These are phyloP conservation scores for Micronycteris hirsuta DNA, from an alignment of 2,113 vertebrate species.

Conservation along the genomic window DNA sequence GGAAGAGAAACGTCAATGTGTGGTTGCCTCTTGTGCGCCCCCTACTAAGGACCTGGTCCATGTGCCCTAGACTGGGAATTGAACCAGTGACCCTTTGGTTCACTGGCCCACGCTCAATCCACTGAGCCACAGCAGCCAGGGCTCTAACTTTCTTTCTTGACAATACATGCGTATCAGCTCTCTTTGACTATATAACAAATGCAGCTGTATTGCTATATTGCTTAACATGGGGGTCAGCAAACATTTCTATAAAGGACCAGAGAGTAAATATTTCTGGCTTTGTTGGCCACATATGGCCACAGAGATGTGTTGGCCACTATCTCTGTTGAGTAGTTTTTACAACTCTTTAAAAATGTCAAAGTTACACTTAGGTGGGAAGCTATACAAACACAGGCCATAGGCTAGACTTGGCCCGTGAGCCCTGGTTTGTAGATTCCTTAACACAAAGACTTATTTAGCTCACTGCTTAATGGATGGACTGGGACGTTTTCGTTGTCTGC, in stretches of 20 bases:
- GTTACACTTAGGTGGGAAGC: neutral
- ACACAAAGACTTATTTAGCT: neutral
- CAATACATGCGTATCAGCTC: neutral
- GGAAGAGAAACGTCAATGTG: too few species aligned
- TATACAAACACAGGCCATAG: neutral
- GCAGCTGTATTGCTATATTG: neutral
- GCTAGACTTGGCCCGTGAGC: neutral
- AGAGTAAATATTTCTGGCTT: conserved; percentile 7
- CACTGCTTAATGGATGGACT: neutral
- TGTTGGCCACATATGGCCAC: neutral
- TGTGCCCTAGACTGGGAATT: too few species aligned
- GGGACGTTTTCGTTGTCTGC: neutral
- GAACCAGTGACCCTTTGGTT: too few species aligned
- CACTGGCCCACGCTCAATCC: too few species aligned
- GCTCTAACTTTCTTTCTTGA: neutral
- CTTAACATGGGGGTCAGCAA: neutral
- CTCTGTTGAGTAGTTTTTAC: neutral
- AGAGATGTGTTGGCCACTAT: too few species aligned
- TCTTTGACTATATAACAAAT: neutral
- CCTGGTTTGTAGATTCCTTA: neutral
- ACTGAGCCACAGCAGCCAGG: too few species aligned
- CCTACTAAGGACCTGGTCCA: too few species aligned
- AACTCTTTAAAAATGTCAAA: conserved; percentile 11
- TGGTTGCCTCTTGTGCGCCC: too few species aligned
- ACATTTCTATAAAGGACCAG: neutral